Evolutionary conservation across 1,140 invertebrate species (phyloP).

Genomic region (Trichonephila inaurata): DNA sequence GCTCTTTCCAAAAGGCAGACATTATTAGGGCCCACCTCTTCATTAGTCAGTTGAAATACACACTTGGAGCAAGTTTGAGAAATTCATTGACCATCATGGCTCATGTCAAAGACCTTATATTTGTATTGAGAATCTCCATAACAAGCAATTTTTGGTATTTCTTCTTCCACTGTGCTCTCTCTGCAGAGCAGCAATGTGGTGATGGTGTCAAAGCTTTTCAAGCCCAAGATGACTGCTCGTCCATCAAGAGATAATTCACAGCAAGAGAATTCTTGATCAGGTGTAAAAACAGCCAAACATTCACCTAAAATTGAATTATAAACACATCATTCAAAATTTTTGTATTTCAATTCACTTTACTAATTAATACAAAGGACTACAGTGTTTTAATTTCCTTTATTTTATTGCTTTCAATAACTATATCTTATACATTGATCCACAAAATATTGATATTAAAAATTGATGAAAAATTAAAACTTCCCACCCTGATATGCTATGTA

Average conservation of each 20-base stretch:
- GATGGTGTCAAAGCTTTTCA: slow-evolving; percentile 83
- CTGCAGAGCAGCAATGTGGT: slow-evolving; percentile 84
- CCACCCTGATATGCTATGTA: no score
- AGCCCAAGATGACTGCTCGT: slow-evolving; percentile 85
- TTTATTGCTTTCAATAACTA: no score
- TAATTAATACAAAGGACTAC: no score
- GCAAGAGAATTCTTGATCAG: slow-evolving; percentile 87
- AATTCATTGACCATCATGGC: slow-evolving; percentile 76
- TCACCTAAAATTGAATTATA: slow-evolving; percentile 83
- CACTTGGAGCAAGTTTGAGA: neutral
- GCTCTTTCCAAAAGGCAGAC: neutral
- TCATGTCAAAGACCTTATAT: slow-evolving; percentile 80
- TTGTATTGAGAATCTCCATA: slow-evolving; percentile 80
- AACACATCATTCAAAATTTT: no score
- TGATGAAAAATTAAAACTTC: no score
- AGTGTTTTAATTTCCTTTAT: no score
- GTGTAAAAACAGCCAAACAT: slow-evolving; percentile 89
- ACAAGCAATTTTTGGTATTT: slow-evolving; percentile 77
- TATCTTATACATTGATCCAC: no score
- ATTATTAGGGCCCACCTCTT: neutral
- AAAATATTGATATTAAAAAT: no score
- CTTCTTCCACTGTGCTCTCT: slow-evolving; percentile 76
- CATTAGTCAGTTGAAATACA: neutral
- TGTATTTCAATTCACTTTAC: no score
- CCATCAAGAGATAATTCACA: slow-evolving; percentile 89